Evolutionary conservation across 2,888 invertebrate genomes (phyloP).

Genomic region (Pheosia tremula): DNA sequence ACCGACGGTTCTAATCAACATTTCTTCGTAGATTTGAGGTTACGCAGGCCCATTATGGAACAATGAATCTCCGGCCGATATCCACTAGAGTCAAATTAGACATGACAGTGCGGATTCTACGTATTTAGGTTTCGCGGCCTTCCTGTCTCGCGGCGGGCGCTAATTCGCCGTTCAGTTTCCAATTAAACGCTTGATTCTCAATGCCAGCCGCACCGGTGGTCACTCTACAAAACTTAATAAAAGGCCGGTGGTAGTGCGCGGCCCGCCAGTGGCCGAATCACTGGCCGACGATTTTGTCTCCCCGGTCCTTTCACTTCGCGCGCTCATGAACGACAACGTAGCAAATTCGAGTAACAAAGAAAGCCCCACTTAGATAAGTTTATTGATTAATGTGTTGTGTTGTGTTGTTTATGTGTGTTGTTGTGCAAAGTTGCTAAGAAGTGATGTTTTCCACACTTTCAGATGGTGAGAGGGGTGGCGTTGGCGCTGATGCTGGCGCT

Average conservation of each 20-base stretch:
- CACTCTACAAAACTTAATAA: conserved; percentile 74
- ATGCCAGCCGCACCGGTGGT: conserved; percentile 79
- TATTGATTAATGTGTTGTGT: conserved; percentile 48
- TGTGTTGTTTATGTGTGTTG: conserved; percentile 39
- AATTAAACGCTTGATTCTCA: conserved; percentile 82
- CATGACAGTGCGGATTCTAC: conserved; percentile 65
- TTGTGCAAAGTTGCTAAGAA: conserved; percentile 58
- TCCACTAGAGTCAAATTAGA: conserved; percentile 42
- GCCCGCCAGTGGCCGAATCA: conserved; percentile 72
- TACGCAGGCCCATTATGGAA: conserved; percentile 38
- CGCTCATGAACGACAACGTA: conserved; percentile 69
- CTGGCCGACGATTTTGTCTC: conserved; percentile 75
- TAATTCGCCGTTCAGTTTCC: conserved; percentile 81
- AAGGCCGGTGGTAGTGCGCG: conserved; percentile 77
- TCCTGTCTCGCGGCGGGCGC: conserved; percentile 70
- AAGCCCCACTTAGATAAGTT: conserved; percentile 78
- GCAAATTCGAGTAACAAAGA: conserved; percentile 64
- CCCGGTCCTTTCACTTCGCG: conserved; percentile 77
- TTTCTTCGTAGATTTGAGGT: conserved; percentile 48
- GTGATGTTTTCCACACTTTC: conserved; percentile 74
- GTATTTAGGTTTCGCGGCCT: conserved; percentile 76
- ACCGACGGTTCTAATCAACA: conserved; percentile 50
- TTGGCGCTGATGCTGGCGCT: conserved; percentile 77
- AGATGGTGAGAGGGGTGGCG: conserved; percentile 84
- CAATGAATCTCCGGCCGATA: conserved; percentile 39